These are phyloP conservation scores for Urocynchramus pylzowi DNA, from an alignment of 2,113 vertebrate species.

Conservation along the genomic window DNA sequence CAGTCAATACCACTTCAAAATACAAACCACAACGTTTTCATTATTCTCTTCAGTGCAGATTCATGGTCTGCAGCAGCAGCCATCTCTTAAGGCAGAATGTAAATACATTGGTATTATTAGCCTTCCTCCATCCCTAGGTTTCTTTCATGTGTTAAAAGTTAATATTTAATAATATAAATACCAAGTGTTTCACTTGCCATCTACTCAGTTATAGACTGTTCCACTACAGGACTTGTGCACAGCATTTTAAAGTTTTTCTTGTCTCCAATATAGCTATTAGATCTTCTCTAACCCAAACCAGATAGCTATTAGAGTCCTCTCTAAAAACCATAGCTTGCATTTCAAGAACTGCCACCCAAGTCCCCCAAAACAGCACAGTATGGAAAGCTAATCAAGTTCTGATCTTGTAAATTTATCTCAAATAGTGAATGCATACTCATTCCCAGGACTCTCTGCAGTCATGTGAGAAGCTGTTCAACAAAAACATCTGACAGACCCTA, in stretches of 20 bases:
- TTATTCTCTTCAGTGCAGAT: background rate
- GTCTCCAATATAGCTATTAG: background rate
- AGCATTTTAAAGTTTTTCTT: background rate
- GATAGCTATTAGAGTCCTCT: fast-evolving
- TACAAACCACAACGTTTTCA: background rate
- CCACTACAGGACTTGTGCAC: background rate
- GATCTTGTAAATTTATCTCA: background rate
- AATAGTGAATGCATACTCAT: background rate
- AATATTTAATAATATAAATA: background rate
- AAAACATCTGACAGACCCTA: background rate
- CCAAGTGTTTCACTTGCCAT: background rate
- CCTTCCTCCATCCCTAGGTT: background rate
- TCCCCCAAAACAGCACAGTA: background rate
- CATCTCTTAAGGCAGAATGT: background rate
- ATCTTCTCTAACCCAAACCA: background rate
- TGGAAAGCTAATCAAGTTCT: background rate
- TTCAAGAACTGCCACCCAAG: background rate
- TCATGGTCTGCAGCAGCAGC: background rate
- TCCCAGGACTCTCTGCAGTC: background rate
- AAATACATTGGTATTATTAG: background rate
- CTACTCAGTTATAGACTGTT: background rate
- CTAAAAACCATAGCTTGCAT: background rate
- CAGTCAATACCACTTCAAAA: background rate
- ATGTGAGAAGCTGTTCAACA: background rate
- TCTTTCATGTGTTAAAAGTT: background rate